A percentile compares a stretch with the other conserved stretches of the same genome.
Evolutionary conservation across 2,888 invertebrate genomes (phyloP).

Genomic region (Drosophila monieri): DNA sequence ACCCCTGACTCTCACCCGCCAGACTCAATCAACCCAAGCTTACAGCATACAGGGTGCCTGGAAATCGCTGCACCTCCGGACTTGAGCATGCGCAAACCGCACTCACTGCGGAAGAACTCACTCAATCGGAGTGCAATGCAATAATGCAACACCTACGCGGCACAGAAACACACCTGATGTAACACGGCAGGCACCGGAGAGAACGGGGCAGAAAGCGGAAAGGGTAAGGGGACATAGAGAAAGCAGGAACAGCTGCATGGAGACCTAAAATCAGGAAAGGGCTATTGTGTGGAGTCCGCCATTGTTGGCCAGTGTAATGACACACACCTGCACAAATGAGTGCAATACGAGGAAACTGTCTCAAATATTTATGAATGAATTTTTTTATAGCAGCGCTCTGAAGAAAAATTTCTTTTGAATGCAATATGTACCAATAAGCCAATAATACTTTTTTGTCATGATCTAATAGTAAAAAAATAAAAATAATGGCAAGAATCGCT

Average conservation of each 20-base stretch:
- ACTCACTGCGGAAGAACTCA: conserved; percentile 28
- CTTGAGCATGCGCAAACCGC: conserved; percentile 55
- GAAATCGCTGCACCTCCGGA: conserved; percentile 9
- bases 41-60: conserved; percentile 46
- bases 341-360: conserved; percentile 12
- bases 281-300: conserved; percentile 37
- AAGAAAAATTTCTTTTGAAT: not conserved
- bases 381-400: conserved; percentile 37
- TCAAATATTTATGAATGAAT: conserved; percentile 73
- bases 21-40: conserved; percentile 7
- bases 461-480: not conserved
- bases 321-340: conserved; percentile 44
- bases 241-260: conserved; percentile 59
- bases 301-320: conserved; percentile 62
- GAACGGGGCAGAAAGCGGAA: not conserved
- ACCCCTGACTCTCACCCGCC: not conserved
- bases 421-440: not conserved
- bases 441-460: not conserved
- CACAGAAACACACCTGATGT: conserved; percentile 48
- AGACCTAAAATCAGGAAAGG: conserved; percentile 45
- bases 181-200: conserved; percentile 29
- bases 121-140: conserved; percentile 46
- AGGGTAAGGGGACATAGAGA: not conserved
- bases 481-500: not conserved
- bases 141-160: conserved; percentile 44